These are phyloP conservation scores for Zelostemma sp. DNA, from an alignment of 1,140 invertebrate genomes.

Conservation along the genomic window DNA sequence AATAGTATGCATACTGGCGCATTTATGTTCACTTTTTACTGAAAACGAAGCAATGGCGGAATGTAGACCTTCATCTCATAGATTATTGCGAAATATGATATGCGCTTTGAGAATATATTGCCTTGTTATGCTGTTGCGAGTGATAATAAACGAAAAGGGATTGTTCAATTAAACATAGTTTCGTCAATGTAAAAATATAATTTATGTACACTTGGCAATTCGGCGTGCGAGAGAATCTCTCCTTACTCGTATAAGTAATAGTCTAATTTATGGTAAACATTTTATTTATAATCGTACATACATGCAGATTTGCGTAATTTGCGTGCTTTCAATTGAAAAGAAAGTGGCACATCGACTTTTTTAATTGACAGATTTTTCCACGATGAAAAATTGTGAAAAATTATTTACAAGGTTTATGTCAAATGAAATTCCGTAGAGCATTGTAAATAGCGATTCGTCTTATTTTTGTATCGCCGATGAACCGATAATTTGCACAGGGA, in stretches of 20 bases:
- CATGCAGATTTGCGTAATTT: background rate
- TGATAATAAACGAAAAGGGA: background rate
- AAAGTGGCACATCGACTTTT: too few relatives aligned
- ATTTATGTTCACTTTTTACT: conserved; percentile 24
- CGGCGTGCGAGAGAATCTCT: background rate
- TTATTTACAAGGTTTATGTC: too few relatives aligned
- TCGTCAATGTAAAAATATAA: background rate
- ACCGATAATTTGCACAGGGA: too few relatives aligned
- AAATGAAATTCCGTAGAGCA: too few relatives aligned
- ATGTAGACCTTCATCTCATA: background rate
- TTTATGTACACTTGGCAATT: background rate
- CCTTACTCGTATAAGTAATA: background rate
- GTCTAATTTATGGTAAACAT: background rate
- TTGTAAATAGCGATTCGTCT: too few relatives aligned
- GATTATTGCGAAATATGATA: conserved; percentile 20
- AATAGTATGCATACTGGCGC: conserved; percentile 13
- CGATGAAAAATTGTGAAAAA: background rate
- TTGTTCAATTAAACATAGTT: conserved; percentile 3
- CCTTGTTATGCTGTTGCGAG: conserved; percentile 27
- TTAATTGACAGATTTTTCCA: background rate
- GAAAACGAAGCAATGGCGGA: conserved; percentile 3
- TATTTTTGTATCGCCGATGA: too few relatives aligned
- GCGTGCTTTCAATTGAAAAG: background rate
- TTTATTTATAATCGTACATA: too few relatives aligned
- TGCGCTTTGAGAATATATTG: conserved; percentile 33